Conservation (phyloP, 2,113 vertebrate species). For the Heterotilapia buettikoferi region DNA sequence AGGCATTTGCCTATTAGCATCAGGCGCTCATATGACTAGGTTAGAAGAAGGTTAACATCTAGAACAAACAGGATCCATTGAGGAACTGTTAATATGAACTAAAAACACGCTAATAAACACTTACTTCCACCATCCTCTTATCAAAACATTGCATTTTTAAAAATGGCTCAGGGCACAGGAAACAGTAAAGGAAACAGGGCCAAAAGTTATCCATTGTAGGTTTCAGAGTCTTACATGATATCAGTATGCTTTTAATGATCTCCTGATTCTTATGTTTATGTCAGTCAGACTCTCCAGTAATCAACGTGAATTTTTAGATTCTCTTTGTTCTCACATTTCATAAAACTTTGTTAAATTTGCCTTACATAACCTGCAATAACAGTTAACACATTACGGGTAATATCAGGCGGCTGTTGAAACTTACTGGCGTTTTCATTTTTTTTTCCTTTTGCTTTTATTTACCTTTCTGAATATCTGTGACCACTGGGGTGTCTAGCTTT, state of each 20-base stretch:
- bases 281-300: not conserved
- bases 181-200: not conserved
- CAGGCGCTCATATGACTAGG: not conserved
- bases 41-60: not conserved
- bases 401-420: not conserved
- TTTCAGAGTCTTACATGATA: not conserved
- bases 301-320: not conserved
- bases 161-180: not conserved
- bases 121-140: not conserved
- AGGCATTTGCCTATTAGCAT: not conserved
- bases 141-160: not conserved
- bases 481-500: not conserved
- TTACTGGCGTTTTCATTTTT: not conserved
- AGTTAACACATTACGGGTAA: not conserved
- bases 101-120: not conserved
- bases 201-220: not conserved
- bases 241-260: constrained; percentile 17
- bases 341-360: not conserved
- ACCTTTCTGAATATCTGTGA: not conserved
- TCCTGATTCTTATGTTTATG: constrained; percentile 8
- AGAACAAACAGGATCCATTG: not conserved
- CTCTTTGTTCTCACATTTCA: not conserved
- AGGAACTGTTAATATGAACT: not conserved
- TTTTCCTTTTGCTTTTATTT: not conserved
- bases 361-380: not conserved